Conservation (phyloP, 2,113 vertebrate genomes). For the Chaetura pelagica region DNA sequence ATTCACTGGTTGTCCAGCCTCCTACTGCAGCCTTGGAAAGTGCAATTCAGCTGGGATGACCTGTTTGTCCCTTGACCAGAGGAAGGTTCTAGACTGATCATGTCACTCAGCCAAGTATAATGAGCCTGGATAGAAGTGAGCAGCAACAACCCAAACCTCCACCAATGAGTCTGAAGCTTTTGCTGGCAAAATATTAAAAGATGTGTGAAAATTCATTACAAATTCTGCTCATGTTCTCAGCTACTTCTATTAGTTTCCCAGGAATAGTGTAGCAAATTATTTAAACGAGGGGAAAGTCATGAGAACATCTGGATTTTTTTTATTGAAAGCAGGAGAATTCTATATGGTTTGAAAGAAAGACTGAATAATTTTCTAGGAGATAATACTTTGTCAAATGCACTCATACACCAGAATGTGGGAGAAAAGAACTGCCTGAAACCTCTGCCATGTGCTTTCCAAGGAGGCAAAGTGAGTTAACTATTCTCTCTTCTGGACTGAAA, state of each 20-base stretch:
- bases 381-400: neutral
- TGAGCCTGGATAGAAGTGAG: neutral
- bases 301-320: constrained; percentile 48
- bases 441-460: neutral
- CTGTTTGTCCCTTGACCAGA: neutral
- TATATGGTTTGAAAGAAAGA: constrained; percentile 32
- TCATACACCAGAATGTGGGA: neutral
- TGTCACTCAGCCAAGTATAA: neutral
- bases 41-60: neutral
- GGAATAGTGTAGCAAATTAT: constrained; percentile 54
- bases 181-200: neutral
- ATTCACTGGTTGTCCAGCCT: neutral
- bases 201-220: neutral
- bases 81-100: neutral
- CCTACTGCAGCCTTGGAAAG: neutral
- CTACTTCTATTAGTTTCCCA: constrained; percentile 39
- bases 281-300: constrained; percentile 47
- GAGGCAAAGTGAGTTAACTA: neutral
- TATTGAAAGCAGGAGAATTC: constrained; percentile 56
- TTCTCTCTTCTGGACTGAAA: neutral
- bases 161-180: neutral
- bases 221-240: constrained; percentile 38
- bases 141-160: neutral
- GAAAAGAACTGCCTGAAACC: neutral
- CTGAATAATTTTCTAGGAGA: constrained; percentile 33